Conservation (phyloP, 2,797 vertebrate species). For the Sebastes flavidus region DNA sequence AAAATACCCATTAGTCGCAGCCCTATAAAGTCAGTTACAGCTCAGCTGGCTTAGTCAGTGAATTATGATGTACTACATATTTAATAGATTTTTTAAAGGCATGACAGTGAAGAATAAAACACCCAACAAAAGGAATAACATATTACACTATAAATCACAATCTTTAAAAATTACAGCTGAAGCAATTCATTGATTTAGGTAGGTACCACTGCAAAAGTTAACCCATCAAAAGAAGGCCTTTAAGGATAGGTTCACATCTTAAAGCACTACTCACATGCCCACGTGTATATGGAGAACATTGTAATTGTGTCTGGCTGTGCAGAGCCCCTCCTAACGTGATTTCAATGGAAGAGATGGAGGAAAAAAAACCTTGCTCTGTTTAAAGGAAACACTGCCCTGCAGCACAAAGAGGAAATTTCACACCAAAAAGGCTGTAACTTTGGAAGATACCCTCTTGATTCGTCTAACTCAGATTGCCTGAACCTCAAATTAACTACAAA, state of each 20-base stretch:
- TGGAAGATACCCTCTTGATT: neutral
- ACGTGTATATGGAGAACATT: neutral
- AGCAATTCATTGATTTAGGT: neutral
- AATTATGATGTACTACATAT: neutral
- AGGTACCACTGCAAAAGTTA: neutral
- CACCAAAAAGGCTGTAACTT: neutral
- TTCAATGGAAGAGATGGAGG: too few species aligned
- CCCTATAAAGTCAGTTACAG: neutral
- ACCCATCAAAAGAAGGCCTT: neutral
- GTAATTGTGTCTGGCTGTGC: neutral
- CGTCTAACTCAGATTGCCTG: neutral
- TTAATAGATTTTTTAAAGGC: neutral
- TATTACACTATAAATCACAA: neutral
- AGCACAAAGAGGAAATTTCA: neutral
- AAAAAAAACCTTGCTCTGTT: neutral
- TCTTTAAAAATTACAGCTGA: neutral
- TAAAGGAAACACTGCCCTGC: neutral
- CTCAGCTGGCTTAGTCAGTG: neutral
- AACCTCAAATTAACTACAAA: neutral
- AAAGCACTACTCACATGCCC: neutral
- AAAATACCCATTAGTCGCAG: neutral
- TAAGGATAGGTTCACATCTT: neutral
- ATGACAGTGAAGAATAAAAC: neutral
- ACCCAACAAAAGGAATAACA: neutral
- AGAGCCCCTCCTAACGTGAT: neutral